Base-by-base conservation (phyloP, 2,797 vertebrate genomes). In the Acridotheres tristis region DNA sequence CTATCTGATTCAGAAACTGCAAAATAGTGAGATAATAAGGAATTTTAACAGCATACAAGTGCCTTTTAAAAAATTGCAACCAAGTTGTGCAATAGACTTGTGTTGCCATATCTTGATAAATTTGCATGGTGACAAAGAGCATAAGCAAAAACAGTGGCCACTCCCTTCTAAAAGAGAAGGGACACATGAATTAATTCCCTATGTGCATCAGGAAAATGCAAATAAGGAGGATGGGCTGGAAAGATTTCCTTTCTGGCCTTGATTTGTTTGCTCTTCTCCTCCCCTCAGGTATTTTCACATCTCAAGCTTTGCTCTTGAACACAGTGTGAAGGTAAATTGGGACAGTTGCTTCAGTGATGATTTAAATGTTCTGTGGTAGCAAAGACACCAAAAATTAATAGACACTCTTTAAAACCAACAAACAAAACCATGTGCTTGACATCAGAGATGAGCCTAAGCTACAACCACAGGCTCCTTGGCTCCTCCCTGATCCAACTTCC, bases 61-160 rank as follows among this genome's bases (percentile, higher is more conserved):
- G 15, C 7, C 3, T 82, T 76, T 67, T 63, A 4, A 4, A 1
- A 11, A 58, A 86, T 69, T 40, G 40, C 38, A 90, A 29, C 17
- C 63, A 88, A 80, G 30, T 18, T 43, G 10, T 40, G n/a, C 43
- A 69, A 51, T 40, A 40, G 43, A 8, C 42, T 53, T 22, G 0
- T 27, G 85, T 45, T 67, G 43, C 29, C 16, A 8, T 23, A 62
- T 55, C 58, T 71, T 15, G 15, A 67, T 25, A 53, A 36, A 84
- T 58, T 12, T 80, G 40, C 45, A 48, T 5, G 38, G 42, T 85
- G 63, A 26, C 40, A 53, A 50, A 80, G 17, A 63, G 10, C 2
- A 3, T 1, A 8, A 76, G 27, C 1, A 3, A 58, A 32, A 73
- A 3, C 1, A 1, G 53, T 5, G 10, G 30, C 18, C 21, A 42